phyloP scores from a whole-genome alignment of 1,140 invertebrate species.

The Cardiocondyla obscurior region DNA sequence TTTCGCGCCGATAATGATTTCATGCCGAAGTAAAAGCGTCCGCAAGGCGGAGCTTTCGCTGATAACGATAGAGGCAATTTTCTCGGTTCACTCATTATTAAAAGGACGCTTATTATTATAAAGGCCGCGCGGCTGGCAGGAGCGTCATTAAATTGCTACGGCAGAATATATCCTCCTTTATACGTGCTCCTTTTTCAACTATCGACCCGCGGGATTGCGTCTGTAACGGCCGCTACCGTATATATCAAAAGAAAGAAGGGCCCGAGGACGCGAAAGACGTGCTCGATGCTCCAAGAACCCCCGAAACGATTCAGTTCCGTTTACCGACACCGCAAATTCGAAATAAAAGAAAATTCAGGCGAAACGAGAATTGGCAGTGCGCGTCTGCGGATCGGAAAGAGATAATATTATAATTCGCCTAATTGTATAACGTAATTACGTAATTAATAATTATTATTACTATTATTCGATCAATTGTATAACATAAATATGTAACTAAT shows the following conservation, averaged over 20 bases:
- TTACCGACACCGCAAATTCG: conserved; percentile 16
- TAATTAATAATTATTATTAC: too few relatives aligned
- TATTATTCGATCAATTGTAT: too few relatives aligned
- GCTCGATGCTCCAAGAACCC: background rate
- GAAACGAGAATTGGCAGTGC: background rate
- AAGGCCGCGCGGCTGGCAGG: background rate
- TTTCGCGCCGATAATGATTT: background rate
- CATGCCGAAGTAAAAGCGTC: background rate
- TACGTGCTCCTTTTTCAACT: background rate
- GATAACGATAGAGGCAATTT: conserved; percentile 32
- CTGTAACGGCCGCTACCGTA: background rate
- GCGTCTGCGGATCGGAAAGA: conserved; percentile 16
- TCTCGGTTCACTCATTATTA: conserved; percentile 39
- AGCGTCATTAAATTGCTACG: conserved; percentile 26
- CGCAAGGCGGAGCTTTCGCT: background rate
- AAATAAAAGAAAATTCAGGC: too few relatives aligned
- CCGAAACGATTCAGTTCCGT: conserved; percentile 11
- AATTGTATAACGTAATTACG: too few relatives aligned
- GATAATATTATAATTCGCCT: conserved; percentile 45
- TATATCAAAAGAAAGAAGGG: background rate
- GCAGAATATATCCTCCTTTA: background rate
- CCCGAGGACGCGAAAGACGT: background rate
- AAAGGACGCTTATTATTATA: conserved; percentile 37
- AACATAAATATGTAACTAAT: too few relatives aligned
- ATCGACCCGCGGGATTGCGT: conserved; percentile 13